Evolutionary conservation across 2,797 vertebrate genomes (phyloP).

Genomic region (Tragopan temminckii): DNA sequence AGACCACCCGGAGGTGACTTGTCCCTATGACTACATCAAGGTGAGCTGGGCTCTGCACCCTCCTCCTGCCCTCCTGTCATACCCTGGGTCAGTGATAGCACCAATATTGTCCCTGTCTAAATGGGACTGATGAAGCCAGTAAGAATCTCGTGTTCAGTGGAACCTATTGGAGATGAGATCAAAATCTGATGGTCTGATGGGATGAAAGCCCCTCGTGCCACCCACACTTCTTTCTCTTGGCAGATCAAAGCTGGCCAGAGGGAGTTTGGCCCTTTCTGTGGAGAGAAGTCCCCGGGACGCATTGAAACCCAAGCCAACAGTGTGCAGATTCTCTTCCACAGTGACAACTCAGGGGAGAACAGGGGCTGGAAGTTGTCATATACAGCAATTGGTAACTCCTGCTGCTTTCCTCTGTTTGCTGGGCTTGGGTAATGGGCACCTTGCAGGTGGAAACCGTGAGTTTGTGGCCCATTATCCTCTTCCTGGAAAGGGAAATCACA

Average conservation of each 20-base stretch:
- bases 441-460: not conserved
- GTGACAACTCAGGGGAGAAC: slow-evolving; percentile 94
- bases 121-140: not conserved
- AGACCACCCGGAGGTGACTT: slow-evolving; percentile 91
- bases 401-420: not conserved
- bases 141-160: not conserved
- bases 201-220: not conserved
- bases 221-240: not conserved
- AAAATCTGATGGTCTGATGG: not conserved
- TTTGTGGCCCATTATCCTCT: not conserved
- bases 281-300: slow-evolving; percentile 85
- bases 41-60: slow-evolving; percentile 73
- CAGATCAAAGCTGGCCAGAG: slow-evolving; percentile 87
- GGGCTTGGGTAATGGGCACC: not conserved
- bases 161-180: not conserved
- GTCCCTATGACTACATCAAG: slow-evolving; percentile 94
- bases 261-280: slow-evolving; percentile 91
- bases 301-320: slow-evolving; percentile 87
- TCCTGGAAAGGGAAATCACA: not conserved
- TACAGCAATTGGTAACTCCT: slow-evolving; percentile 82
- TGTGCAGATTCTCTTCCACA: slow-evolving; percentile 88
- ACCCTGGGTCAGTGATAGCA: not conserved
- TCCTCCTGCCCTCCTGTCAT: not conserved
- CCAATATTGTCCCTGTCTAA: not conserved
- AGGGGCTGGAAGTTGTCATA: slow-evolving; percentile 91